A percentile compares a stretch with the other conserved stretches of the same genome.
Evolutionary conservation across 1,140 invertebrate genomes (phyloP).

Genomic region (Physella acuta): DNA sequence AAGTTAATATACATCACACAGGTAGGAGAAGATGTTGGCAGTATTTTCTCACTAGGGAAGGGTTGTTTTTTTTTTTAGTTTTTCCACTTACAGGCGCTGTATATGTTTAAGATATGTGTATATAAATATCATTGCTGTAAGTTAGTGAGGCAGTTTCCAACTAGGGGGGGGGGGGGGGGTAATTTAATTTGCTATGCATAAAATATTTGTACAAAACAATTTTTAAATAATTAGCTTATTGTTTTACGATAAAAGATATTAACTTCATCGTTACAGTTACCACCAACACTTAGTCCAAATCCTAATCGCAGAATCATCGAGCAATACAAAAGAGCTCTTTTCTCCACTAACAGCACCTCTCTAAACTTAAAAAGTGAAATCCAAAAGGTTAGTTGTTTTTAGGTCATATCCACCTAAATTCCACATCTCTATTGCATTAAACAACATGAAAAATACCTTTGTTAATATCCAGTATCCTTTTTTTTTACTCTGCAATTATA

Average conservation of each 20-base stretch:
- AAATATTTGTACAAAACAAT: not conserved
- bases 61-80: too few species aligned
- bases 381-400: slow-evolving; percentile 46
- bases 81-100: too few species aligned
- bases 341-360: slow-evolving; percentile 49
- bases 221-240: not conserved
- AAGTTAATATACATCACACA: slow-evolving; percentile 60
- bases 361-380: slow-evolving; percentile 55
- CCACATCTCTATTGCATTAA: too few species aligned
- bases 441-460: too few species aligned
- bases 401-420: too few species aligned
- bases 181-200: too few species aligned
- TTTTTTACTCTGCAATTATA: not conserved
- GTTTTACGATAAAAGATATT: not conserved
- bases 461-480: too few species aligned
- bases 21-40: slow-evolving; percentile 39
- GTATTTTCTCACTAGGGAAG: too few species aligned
- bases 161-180: too few species aligned
- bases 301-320: slow-evolving; percentile 51
- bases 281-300: slow-evolving; percentile 53
- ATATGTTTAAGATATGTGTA: too few species aligned
- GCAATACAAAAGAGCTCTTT: slow-evolving; percentile 55
- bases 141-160: too few species aligned
- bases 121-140: too few species aligned
- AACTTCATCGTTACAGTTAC: slow-evolving; percentile 41